Conservation (phyloP, 92 coral and sea anemone genomes). For the Epizoanthus illoricatus region DNA sequence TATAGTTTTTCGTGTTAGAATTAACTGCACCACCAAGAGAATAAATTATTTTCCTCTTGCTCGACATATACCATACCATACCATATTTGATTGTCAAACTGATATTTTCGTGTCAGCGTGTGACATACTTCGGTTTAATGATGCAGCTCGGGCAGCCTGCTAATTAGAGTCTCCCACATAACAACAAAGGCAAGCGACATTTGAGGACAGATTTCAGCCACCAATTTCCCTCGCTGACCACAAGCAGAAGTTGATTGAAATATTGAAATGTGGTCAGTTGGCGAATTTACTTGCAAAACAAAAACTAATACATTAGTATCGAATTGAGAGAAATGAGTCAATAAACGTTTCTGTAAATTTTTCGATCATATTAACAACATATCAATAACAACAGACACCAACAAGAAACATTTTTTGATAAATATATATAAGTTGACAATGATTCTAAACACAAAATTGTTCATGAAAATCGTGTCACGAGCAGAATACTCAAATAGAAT, state of each 20-base stretch:
- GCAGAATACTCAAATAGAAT: no score
- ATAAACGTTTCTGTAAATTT: neutral
- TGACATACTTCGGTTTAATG: conserved; percentile 25
- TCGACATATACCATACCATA: no score
- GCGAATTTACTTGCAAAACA: neutral
- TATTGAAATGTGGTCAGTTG: neutral
- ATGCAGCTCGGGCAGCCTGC: no score
- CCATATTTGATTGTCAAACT: conserved; percentile 4
- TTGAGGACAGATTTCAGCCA: neutral
- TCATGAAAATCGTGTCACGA: no score
- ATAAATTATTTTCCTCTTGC: neutral
- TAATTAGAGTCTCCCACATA: neutral
- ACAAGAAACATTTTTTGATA: no score
- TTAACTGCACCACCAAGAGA: neutral
- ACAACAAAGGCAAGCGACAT: neutral
- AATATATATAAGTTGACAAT: no score
- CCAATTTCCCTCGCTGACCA: conserved; percentile 5
- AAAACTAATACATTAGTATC: neutral
- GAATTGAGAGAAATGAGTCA: neutral
- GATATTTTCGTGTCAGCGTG: conserved; percentile 25
- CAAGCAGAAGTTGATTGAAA: neutral
- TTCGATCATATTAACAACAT: neutral
- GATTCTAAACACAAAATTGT: no score
- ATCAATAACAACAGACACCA: no score
- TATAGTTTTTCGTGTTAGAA: no score